A percentile compares a stretch with the other conserved stretches of the same genome.
Evolutionary conservation across 1,140 invertebrate species (phyloP).

Genomic region (honey bee (Apis mellifera)): Amel_HAv3.1 CM009945.2:8350501-8351000

Average conservation of each 20-base stretch:
- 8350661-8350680: constrained; percentile 83
- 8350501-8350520: constrained; percentile 96
- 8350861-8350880: constrained; percentile 8
- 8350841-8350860: not conserved
- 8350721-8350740: constrained; percentile 91
- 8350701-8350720: constrained; percentile 96
- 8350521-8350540: constrained; percentile 97
- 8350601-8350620: no score
- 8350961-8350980: constrained; percentile 17
- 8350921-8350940: not conserved
- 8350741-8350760: constrained; percentile 84
- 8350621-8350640: not conserved
- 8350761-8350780: constrained; percentile 76
- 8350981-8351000: not conserved
- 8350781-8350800: constrained; percentile 64
- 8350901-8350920: not conserved
- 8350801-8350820: constrained; percentile 6
- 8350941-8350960: constrained; percentile 15
- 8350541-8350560: constrained; percentile 92
- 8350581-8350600: no score
- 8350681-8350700: constrained; percentile 96
- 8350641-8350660: not conserved
- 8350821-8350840: constrained; percentile 10
- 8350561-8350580: constrained; percentile 35
- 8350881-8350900: constrained; percentile 35